Conservation (phyloP, 1,140 invertebrate species). For the Yoshiicerus persimilis region DNA sequence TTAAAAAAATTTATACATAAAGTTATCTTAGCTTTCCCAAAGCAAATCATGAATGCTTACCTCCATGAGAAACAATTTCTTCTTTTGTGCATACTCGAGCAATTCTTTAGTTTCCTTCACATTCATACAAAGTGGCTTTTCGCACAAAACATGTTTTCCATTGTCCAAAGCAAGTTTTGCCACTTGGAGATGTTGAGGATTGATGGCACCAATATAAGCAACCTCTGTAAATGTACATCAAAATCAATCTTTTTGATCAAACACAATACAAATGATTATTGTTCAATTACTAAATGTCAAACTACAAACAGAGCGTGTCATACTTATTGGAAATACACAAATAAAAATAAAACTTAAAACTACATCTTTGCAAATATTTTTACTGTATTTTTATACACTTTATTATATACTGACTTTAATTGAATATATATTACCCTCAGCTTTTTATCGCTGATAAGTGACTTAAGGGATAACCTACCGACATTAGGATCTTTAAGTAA, state of each 20-base stretch:
- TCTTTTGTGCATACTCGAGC: slow-evolving; percentile 51
- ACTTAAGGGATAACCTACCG: slow-evolving; percentile 58
- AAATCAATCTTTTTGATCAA: background rate
- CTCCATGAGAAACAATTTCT: slow-evolving; percentile 58
- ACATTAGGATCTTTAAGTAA: slow-evolving; percentile 72
- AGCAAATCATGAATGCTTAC: slow-evolving; percentile 29
- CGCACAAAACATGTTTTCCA: slow-evolving; percentile 61
- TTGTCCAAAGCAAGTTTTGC: slow-evolving; percentile 55
- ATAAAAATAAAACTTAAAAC: too few relatives aligned
- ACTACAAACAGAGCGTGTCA: too few relatives aligned
- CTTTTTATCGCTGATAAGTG: too few relatives aligned
- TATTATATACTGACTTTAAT: too few relatives aligned
- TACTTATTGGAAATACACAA: background rate
- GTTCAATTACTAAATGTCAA: too few relatives aligned
- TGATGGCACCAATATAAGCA: slow-evolving; percentile 59
- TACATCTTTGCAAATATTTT: background rate
- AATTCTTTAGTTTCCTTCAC: slow-evolving; percentile 51
- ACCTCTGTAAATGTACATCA: slow-evolving; percentile 53
- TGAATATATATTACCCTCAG: too few relatives aligned
- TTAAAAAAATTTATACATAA: background rate
- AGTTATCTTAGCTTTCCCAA: too few relatives aligned
- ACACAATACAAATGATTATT: background rate
- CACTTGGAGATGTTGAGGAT: slow-evolving; percentile 54
- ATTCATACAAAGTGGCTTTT: slow-evolving; percentile 60
- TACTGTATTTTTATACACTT: background rate